Evolutionary conservation across 2,888 invertebrate genomes (phyloP).

Genomic region (Galerucella nymphaeae): DNA sequence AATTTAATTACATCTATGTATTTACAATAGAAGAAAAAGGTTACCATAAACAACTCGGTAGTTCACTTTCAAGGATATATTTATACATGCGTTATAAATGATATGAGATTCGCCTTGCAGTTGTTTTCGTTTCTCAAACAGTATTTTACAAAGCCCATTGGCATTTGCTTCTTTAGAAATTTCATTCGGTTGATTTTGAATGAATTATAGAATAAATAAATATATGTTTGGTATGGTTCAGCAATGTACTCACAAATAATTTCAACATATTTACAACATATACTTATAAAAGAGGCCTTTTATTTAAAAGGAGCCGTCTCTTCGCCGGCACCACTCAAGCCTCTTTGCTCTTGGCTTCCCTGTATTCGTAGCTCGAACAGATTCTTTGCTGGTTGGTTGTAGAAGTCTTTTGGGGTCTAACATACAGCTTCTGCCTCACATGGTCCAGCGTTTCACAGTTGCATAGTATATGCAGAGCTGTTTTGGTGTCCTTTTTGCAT

Average conservation of each 20-base stretch:
- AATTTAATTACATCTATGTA: constrained; percentile 22
- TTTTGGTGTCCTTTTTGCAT: too few species aligned
- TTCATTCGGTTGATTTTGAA: background rate
- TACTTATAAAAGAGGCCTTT: too few species aligned
- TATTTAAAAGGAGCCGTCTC: too few species aligned
- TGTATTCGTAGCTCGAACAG: too few species aligned
- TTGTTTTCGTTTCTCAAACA: constrained; percentile 24
- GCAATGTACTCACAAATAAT: background rate
- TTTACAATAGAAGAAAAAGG: constrained; percentile 24
- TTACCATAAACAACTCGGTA: constrained; percentile 25
- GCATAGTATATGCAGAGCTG: too few species aligned
- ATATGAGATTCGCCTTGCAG: constrained; percentile 20
- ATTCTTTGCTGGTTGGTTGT: too few species aligned
- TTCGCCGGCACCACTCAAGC: too few species aligned
- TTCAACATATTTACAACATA: too few species aligned
- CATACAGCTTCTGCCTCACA: too few species aligned
- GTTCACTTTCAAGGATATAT: constrained; percentile 25
- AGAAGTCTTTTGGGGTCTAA: too few species aligned
- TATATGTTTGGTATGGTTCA: background rate
- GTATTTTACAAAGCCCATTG: constrained; percentile 9
- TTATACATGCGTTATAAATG: constrained; percentile 28
- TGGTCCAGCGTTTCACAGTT: too few species aligned
- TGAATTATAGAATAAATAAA: background rate
- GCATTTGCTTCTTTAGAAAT: background rate
- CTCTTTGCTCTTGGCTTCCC: too few species aligned